Evolutionary conservation across 2,888 invertebrate genomes (phyloP), one percentile per base, ranked within the genome.

Genomic region (Iphiclides podalirius): DNA sequence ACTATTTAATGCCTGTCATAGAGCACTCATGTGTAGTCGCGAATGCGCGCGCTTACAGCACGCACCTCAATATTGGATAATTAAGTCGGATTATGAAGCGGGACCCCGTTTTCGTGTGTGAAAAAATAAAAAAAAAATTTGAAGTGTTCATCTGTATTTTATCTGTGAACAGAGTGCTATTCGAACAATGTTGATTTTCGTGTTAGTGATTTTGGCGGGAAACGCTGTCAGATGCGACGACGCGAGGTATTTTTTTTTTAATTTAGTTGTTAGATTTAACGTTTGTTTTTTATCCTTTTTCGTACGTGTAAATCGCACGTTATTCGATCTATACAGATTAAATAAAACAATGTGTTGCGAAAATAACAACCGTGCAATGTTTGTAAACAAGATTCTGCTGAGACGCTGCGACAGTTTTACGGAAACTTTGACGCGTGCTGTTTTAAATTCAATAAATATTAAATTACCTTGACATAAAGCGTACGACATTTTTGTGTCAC

Each of bases 181-280:
- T 9, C 44, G 8, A 13, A 57, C 33, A 26, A 64, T 64, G 62
- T 57, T 55, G 47, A 53, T 61, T 36, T 54, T 60, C 4, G 47
- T 61, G 52, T 66, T 79, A 55, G 55, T 80, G 26, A 53, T 81
- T 60, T 66, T 84, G 61, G 72, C 71, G 61, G 72, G 72, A 47
- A 79, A 66, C 59, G 74, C 78, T 44, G 82, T 75, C n/a, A 74
- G 66, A 50, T 76, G 80, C 57, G 78, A 81, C 59, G 74, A 76
- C 53, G 66, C 72, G 20, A 75, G 76, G 83, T 84, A 65, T 23
- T 33, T 34, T 1, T 37, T n/a, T 34, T 36, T 12, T 1, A 15
- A 9, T 40, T 31, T 31, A 11, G 8, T 31, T 31, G 2, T 9
- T 28, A 28, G 16, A 13, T 39, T 20, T 7, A 12, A 13, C 13